Conservation (phyloP, 2,888 invertebrate species). For the Temnothorax ravouxi region DNA sequence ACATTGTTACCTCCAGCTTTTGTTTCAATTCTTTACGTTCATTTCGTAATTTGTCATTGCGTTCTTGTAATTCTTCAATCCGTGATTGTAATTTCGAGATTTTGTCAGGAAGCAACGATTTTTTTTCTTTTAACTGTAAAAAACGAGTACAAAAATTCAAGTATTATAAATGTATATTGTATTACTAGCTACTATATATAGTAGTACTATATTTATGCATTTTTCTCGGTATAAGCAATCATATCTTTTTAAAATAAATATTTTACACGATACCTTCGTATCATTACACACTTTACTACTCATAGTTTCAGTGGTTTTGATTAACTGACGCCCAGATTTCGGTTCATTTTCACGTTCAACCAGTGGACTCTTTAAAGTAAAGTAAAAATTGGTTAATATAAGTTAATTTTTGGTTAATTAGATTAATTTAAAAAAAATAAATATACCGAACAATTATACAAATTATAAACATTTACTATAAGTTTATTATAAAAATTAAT, state of each 20-base stretch:
- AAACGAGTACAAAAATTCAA: conserved; percentile 9
- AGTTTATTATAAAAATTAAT: not conserved
- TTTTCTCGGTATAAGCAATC: not conserved
- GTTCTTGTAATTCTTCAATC: not conserved
- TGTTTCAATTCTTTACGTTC: not conserved
- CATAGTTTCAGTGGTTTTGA: not conserved
- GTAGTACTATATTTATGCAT: not conserved
- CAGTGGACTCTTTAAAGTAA: not conserved
- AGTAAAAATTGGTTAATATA: not conserved
- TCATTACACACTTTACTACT: not conserved
- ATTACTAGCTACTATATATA: not conserved
- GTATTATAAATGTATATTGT: not conserved
- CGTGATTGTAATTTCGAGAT: conserved; percentile 9
- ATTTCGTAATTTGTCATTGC: not conserved
- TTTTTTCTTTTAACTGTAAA: conserved; percentile 17
- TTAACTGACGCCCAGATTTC: not conserved
- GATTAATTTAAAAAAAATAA: not conserved
- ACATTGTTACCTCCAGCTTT: no score
- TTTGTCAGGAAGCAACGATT: not conserved
- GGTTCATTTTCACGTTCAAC: not conserved
- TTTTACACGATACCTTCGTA: not conserved
- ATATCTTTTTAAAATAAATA: not conserved
- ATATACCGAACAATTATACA: not conserved
- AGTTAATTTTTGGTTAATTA: not conserved
- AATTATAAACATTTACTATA: not conserved